phyloP scores from a whole-genome alignment of 2,888 invertebrate genomes.

The Sympetrum striolatum region DNA sequence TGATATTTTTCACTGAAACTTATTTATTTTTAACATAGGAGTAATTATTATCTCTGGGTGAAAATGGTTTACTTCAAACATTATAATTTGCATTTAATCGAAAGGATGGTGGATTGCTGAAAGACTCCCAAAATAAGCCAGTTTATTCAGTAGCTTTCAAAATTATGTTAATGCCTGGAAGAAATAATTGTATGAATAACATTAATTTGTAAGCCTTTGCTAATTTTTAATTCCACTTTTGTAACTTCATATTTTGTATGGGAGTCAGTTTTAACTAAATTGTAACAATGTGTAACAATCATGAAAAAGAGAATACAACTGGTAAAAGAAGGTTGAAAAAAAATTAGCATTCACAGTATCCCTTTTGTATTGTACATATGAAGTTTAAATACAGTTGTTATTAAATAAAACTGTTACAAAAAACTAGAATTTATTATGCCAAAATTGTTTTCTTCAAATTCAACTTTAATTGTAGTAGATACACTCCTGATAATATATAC shows the following conservation, averaged over 20 bases:
- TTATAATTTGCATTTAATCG: conserved; percentile 10
- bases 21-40: neutral
- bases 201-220: neutral
- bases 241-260: neutral
- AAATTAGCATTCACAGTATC: neutral
- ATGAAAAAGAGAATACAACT: neutral
- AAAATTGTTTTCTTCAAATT: too few species aligned
- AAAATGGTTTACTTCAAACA: neutral
- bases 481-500: too few species aligned
- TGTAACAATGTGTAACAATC: neutral
- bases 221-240: neutral
- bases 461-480: too few species aligned
- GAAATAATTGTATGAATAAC: neutral
- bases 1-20: conserved; percentile 28
- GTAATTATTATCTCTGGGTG: neutral
- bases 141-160: neutral
- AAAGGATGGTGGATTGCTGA: neutral
- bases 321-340: neutral
- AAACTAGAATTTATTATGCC: neutral
- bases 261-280: neutral
- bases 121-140: conserved; percentile 6
- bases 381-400: neutral
- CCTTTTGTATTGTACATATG: neutral
- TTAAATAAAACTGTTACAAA: neutral
- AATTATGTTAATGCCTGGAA: neutral